Base-by-base conservation (phyloP, 2,113 vertebrate species). In the Oriolus oriolus region DNA sequence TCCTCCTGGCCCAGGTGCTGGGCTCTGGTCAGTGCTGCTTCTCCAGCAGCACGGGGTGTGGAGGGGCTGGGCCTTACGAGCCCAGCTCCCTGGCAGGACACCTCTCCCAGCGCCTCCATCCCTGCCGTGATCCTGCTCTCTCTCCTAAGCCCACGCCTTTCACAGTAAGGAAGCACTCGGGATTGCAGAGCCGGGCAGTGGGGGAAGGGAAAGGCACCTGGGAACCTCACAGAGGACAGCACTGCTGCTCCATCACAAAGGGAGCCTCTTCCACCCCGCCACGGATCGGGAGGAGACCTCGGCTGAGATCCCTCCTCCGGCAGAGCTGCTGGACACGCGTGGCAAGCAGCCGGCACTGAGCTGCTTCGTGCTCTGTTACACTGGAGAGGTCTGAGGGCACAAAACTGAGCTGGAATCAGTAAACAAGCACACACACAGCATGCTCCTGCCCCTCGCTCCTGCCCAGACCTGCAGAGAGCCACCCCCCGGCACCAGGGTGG, bases 81-180 rank as follows among this genome's bases (percentile, higher is more conserved):
- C 8, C 21, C 54, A 15, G 12, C 39, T 50, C 26, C 26, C 45
- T 11, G 7, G 7, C 2, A 6, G 33, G 17, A 74, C 52, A 41
- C 2, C 14, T 54, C 35, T 70, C 39, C 21, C 35, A 39, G 0
- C 0, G 0, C n/a, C 57, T 45, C 17, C 39, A 39, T 39, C 11
- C 19, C 7, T 65, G 24, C 57, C 0, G 0, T 10, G 33, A 41
- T 28, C 27, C 59, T 17, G 39, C 31, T 91, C 10, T 30, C n/a
- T 26, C 26, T 31, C 27, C 21, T 6, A 21, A 21, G 13, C 28
- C 74, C 31, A 21, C 20, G 49, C n/a, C 56, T 33, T 16, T 22
- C 54, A 37, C 1, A 13, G 31, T 9, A 42, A 78, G 61, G 52
- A 52, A 28, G 33, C 20, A 31, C 49, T n/a, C 28, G 44, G 39